Evolutionary conservation across 2,888 invertebrate genomes (phyloP).

Genomic region (Melipona bicolor): DNA sequence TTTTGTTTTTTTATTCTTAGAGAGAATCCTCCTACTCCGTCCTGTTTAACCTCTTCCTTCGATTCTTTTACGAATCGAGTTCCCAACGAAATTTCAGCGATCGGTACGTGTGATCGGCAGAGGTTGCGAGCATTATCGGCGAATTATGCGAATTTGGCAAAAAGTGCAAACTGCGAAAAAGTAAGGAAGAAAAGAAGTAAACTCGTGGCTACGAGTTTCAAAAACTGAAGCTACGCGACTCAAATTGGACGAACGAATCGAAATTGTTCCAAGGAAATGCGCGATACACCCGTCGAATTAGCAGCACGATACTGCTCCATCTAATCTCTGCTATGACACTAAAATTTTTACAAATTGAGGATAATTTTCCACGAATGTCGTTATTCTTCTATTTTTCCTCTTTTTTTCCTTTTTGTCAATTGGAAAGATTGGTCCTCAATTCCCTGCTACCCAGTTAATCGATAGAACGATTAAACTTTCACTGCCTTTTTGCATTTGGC

Average conservation of each 20-base stretch:
- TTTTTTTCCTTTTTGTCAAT: neutral
- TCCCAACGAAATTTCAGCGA: neutral
- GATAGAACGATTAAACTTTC: slow-evolving; percentile 6
- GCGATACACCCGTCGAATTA: too few relatives aligned
- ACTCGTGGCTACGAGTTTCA: too few relatives aligned
- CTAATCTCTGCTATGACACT: neutral
- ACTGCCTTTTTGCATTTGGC: slow-evolving; percentile 26
- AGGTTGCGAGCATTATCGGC: neutral
- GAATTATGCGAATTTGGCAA: too few relatives aligned
- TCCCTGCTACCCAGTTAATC: neutral
- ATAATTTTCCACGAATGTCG: neutral
- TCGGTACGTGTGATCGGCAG: neutral
- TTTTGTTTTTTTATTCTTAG: too few relatives aligned
- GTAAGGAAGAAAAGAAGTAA: too few relatives aligned
- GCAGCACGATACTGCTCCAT: too few relatives aligned
- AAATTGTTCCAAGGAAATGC: too few relatives aligned
- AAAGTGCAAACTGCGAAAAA: too few relatives aligned
- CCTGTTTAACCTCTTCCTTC: neutral
- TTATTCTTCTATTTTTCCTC: neutral
- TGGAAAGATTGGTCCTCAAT: neutral
- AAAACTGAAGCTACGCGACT: too few relatives aligned
- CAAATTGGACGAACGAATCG: too few relatives aligned
- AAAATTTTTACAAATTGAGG: neutral
- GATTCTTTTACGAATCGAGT: neutral
- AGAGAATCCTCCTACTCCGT: slow-evolving; percentile 2